phyloP scores from a whole-genome alignment of 2,113 vertebrate genomes.

The Actenoides lindsayi region DNA sequence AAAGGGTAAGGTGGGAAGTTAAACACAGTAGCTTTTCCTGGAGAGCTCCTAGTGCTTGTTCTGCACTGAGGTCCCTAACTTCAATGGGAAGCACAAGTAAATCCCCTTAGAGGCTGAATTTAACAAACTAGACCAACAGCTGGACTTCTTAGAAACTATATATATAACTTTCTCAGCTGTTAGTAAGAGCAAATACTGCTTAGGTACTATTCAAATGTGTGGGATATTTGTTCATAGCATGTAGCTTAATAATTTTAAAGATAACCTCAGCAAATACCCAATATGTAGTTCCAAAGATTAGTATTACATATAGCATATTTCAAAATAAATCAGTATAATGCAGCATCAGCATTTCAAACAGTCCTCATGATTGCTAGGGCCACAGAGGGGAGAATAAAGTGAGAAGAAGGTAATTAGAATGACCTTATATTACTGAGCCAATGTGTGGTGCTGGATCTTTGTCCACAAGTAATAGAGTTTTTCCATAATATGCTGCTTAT shows the following conservation, averaged over 20 bases:
- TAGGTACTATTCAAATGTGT: neutral
- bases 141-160: neutral
- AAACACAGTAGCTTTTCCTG: neutral
- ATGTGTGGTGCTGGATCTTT: neutral
- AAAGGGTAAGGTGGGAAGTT: neutral
- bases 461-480: neutral
- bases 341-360: neutral
- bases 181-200: neutral
- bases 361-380: neutral
- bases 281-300: neutral
- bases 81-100: neutral
- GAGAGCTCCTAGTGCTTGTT: neutral
- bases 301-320: neutral
- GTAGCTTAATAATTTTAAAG: neutral
- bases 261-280: neutral
- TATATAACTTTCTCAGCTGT: neutral
- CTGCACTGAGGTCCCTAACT: neutral
- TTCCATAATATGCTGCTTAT: neutral
- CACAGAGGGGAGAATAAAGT: neutral
- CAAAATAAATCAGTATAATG: neutral
- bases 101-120: neutral
- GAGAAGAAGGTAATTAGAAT: slow-evolving; percentile 14
- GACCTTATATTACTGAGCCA: neutral
- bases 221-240: neutral
- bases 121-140: neutral